These are phyloP conservation scores for Anguilla japonica DNA, from an alignment of 2,113 vertebrate genomes.

Conservation along the genomic window DNA sequence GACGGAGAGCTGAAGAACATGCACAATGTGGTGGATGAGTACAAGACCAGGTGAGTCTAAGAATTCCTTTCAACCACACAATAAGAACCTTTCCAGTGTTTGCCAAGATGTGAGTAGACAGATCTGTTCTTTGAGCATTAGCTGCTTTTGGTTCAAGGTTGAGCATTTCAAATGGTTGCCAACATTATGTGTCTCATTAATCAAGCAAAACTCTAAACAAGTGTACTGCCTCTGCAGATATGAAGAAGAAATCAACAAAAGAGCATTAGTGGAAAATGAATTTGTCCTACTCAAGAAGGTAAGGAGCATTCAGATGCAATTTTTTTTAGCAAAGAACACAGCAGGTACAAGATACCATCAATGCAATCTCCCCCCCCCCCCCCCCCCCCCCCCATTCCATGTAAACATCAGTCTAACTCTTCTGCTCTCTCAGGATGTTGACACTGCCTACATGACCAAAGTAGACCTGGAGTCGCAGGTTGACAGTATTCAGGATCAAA, in stretches of 20 bases:
- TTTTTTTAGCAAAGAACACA: background rate
- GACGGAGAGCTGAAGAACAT: constrained; percentile 84
- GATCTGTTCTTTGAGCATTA: too few relatives aligned
- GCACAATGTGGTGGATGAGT: constrained; percentile 87
- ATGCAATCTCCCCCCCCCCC: background rate
- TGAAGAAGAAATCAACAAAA: constrained; percentile 92
- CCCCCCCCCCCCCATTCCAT: too few relatives aligned
- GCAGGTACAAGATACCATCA: background rate
- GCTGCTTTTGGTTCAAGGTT: background rate
- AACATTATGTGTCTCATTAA: background rate
- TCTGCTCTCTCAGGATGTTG: constrained; percentile 77
- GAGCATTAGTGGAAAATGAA: constrained; percentile 83
- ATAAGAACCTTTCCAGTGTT: background rate
- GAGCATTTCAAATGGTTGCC: too few relatives aligned
- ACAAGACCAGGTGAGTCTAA: constrained; percentile 84
- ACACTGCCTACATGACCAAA: constrained; percentile 87
- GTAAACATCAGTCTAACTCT: background rate
- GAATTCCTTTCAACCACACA: background rate
- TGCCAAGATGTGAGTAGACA: background rate
- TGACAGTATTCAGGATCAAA: constrained; percentile 82
- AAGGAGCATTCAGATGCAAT: background rate
- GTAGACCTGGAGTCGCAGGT: constrained; percentile 86
- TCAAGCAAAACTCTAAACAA: background rate
- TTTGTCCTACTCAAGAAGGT: constrained; percentile 95
- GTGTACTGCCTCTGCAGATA: constrained; percentile 69